A percentile compares a stretch with the other conserved stretches of the same genome.
Evolutionary conservation across 1,140 invertebrate genomes (phyloP).

Genomic region (Eurosta solidaginis): DNA sequence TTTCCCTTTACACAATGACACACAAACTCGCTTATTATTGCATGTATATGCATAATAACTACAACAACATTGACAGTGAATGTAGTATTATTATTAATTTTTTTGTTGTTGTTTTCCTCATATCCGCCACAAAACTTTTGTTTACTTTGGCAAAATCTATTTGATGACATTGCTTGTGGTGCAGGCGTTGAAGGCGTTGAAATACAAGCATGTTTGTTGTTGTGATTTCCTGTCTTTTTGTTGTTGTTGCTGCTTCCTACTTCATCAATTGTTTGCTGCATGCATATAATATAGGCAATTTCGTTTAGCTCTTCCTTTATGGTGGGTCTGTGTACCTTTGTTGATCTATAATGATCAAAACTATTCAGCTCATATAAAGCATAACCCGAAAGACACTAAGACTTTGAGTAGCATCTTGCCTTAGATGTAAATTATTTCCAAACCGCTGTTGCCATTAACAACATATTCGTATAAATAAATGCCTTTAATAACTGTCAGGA

Average conservation of each 20-base stretch:
- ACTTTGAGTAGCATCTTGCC: not conserved
- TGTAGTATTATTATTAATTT: not conserved
- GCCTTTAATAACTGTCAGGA: too few relatives aligned
- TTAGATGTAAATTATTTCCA: not conserved
- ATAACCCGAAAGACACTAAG: not conserved
- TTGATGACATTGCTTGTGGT: not conserved
- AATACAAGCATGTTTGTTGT: not conserved
- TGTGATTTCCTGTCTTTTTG: not conserved
- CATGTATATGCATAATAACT: too few relatives aligned
- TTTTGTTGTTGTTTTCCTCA: not conserved
- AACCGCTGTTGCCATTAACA: too few relatives aligned
- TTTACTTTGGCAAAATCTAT: not conserved
- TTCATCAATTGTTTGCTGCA: not conserved
- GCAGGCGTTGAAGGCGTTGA: not conserved
- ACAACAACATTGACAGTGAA: too few relatives aligned
- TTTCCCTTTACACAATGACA: too few relatives aligned
- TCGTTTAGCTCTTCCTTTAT: not conserved
- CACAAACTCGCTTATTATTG: too few relatives aligned
- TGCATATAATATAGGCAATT: too few relatives aligned
- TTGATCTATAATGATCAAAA: not conserved
- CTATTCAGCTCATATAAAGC: not conserved
- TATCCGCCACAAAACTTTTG: too few relatives aligned
- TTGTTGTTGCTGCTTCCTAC: not conserved
- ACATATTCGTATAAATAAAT: too few relatives aligned
- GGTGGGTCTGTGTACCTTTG: not conserved